A percentile compares a stretch with the other conserved stretches of the same genome.
phyloP scores from a whole-genome alignment of 1,140 invertebrate species.

The Pseudomyrmex concolor region DNA sequence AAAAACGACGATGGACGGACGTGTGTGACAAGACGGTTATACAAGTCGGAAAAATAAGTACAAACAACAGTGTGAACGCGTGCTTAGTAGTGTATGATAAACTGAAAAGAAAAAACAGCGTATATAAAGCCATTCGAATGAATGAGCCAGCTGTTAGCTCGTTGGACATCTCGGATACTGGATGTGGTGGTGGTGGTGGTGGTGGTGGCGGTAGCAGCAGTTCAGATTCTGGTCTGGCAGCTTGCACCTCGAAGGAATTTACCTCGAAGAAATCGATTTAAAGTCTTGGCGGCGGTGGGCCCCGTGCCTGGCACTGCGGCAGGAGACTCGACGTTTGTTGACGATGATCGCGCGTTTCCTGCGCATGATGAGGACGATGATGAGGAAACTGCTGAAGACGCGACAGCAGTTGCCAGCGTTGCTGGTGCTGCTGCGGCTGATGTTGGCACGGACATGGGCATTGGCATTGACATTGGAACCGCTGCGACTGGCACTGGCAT shows the following conservation, averaged over 20 bases:
- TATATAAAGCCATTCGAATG: constrained; percentile 80
- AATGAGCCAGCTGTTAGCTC: constrained; percentile 75
- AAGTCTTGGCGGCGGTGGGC: constrained; percentile 80
- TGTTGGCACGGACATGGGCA: constrained; percentile 71
- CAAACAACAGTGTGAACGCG: constrained; percentile 35
- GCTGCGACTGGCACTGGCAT: constrained; percentile 75
- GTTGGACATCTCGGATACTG: constrained; percentile 72
- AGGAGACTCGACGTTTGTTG: constrained; percentile 49
- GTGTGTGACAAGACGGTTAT: constrained; percentile 39
- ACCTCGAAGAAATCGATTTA: constrained; percentile 84
- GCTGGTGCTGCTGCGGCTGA: constrained; percentile 58
- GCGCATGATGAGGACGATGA: constrained; percentile 30
- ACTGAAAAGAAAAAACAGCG: constrained; percentile 59
- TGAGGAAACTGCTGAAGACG: constrained; percentile 49
- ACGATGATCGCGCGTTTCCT: constrained; percentile 57
- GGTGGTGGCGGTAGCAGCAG: background rate
- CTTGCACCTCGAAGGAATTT: constrained; percentile 71
- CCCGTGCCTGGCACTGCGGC: constrained; percentile 64
- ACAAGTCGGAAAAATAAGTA: constrained; percentile 26
- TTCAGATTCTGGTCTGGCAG: constrained; percentile 50
- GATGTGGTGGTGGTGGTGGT: constrained; percentile 30
- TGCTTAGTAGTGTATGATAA: constrained; percentile 53
- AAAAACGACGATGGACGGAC: constrained; percentile 42
- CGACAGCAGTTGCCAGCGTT: constrained; percentile 57
- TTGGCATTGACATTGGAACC: constrained; percentile 66